These are phyloP conservation scores for Pagrus major DNA, from an alignment of 2,113 vertebrate genomes.

Conservation along the genomic window DNA sequence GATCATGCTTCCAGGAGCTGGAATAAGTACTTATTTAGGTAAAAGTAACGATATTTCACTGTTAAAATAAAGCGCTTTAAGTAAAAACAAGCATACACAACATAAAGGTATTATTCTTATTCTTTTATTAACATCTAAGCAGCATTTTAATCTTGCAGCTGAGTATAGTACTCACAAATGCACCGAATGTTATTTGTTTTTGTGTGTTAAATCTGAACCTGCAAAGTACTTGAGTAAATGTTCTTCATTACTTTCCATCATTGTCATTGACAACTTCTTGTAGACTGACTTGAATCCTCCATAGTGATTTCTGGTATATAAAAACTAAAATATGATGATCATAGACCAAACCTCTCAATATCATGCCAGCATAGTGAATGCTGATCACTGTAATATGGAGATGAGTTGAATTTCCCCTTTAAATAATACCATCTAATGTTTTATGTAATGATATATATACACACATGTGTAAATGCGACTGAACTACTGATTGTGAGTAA, in stretches of 20 bases:
- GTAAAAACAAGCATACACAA: background rate
- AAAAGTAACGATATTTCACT: background rate
- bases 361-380: background rate
- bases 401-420: too few species aligned
- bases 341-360: background rate
- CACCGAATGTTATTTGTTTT: background rate
- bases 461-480: background rate
- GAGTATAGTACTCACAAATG: too few species aligned
- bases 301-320: background rate
- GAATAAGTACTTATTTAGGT: background rate
- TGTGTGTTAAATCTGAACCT: background rate
- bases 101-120: too few species aligned
- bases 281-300: background rate
- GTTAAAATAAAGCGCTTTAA: background rate
- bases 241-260: background rate
- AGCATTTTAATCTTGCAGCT: background rate
- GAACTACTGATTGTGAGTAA: background rate
- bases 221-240: background rate
- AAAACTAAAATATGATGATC: background rate
- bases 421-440: too few species aligned
- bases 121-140: too few species aligned
- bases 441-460: background rate
- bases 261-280: background rate
- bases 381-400: background rate
- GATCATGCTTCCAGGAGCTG: background rate